Base-by-base conservation (phyloP, 2,888 invertebrate genomes). In the Nudaria mundana region DNA sequence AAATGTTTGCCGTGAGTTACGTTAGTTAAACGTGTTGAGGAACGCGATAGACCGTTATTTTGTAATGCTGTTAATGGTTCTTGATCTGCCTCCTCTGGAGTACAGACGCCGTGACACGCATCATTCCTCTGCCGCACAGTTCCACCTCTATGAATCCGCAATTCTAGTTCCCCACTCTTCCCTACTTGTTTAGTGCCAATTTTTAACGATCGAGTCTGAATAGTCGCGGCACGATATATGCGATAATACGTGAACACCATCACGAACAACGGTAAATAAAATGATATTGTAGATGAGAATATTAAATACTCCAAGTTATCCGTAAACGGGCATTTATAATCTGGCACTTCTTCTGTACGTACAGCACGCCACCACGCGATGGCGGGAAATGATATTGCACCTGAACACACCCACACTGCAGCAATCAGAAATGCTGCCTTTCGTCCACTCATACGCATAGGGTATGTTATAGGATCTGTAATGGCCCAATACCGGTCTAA, bases 221-320 rank as follows among this genome's bases (percentile, higher is more conserved):
- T 94, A 2, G 95, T 94, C 3, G 98, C 98, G 2, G 98, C 98
- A 29, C 95, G 91, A 84, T 98, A 98, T 62, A 98, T 98, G 56
- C 96, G 93, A 80, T 96, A 98, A 80, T 99, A 99, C 3, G 98
- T 98, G 81, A 98, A 98, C 54, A 99, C 95, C 97, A 99, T 99
- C 40, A 99, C 96, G 76, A 97, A 93, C 16, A 99, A 89, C 16
- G 99, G 99, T 59, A 98, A 91, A 81, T 99, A 99, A 87, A 99
- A 99, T 12, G 98, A 98, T 69, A 99, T 97, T 51, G 97, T 95
- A 30, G 98, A 98, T 8, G 98, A 98, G 88, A 99, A 98, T 74
- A 98, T 95, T 54, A 99, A 91, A 81, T 99, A 99, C 45, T 97
- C 97, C 62, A 97, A 90, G 82, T 98, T 97, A 81, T 98, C 98